Evolutionary conservation across 2,888 invertebrate species (phyloP).

Genomic region (Operophtera brumata): DNA sequence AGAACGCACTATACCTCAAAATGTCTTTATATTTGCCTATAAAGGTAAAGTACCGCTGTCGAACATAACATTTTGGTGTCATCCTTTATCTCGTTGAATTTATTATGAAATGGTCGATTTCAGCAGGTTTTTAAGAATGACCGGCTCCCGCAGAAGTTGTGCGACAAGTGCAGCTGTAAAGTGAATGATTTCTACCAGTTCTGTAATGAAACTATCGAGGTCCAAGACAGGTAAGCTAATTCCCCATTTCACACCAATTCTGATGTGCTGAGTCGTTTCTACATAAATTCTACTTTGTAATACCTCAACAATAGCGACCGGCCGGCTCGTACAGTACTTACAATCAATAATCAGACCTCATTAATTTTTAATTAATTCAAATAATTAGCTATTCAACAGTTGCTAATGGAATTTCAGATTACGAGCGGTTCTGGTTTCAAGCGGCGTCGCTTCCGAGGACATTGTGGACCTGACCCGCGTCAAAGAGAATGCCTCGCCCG

Average conservation of each 20-base stretch:
- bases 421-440: constrained; percentile 40
- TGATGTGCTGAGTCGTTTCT: background rate
- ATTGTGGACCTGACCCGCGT: constrained; percentile 52
- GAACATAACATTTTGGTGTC: constrained; percentile 12
- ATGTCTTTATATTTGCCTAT: constrained; percentile 87
- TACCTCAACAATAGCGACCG: background rate
- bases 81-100: constrained; percentile 12
- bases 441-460: constrained; percentile 35
- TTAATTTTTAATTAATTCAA: constrained; percentile 2
- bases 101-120: constrained; percentile 32
- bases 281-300: background rate
- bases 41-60: constrained; percentile 77
- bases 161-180: constrained; percentile 86
- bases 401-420: constrained; percentile 46
- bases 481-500: constrained; percentile 44
- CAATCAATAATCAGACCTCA: background rate
- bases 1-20: constrained; percentile 84
- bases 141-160: constrained; percentile 85
- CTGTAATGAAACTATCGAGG: constrained; percentile 84
- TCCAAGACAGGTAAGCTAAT: constrained; percentile 80
- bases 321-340: background rate
- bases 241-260: background rate
- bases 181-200: constrained; percentile 86
- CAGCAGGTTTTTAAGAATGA: constrained; percentile 83
- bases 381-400: constrained; percentile 5